phyloP scores from a whole-genome alignment of 2,113 vertebrate species.

The Cebus imitator region DNA sequence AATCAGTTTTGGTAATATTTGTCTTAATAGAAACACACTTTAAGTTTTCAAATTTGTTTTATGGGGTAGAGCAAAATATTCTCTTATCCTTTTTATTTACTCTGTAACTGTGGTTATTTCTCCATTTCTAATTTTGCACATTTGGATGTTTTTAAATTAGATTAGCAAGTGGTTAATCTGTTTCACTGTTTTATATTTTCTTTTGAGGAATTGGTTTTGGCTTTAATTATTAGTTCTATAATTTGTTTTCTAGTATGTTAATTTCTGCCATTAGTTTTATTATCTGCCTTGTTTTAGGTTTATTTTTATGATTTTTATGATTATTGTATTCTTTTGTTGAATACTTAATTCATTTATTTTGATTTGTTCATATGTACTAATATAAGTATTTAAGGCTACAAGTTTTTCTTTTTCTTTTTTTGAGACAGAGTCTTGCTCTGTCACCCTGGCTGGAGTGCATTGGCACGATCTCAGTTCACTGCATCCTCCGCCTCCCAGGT shows the following conservation, averaged over 20 bases:
- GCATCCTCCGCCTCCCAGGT: too few relatives aligned
- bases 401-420: neutral
- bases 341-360: conserved; percentile 36
- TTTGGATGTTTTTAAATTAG: neutral
- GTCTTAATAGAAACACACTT: neutral
- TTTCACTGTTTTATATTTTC: conserved; percentile 51
- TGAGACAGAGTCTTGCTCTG: too few relatives aligned
- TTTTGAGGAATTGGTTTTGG: conserved; percentile 42
- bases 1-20: neutral
- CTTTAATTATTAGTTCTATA: conserved; percentile 39
- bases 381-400: conserved; percentile 15
- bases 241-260: conserved; percentile 27
- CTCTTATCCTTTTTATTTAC: conserved; percentile 25
- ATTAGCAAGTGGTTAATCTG: conserved; percentile 10
- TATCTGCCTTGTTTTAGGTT: neutral
- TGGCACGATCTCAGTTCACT: too few relatives aligned
- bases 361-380: conserved; percentile 18
- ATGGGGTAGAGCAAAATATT: neutral
- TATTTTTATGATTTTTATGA: conserved; percentile 33
- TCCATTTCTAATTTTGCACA: conserved; percentile 14
- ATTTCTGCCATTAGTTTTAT: conserved; percentile 34
- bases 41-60: conserved; percentile 22
- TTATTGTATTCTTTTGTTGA: conserved; percentile 32
- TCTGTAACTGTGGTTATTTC: conserved; percentile 15
- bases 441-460: too few relatives aligned